A percentile compares a stretch with the other conserved stretches of the same genome.
Conservation (phyloP, 2,113 vertebrate species). For the Crotalus horridus region DNA sequence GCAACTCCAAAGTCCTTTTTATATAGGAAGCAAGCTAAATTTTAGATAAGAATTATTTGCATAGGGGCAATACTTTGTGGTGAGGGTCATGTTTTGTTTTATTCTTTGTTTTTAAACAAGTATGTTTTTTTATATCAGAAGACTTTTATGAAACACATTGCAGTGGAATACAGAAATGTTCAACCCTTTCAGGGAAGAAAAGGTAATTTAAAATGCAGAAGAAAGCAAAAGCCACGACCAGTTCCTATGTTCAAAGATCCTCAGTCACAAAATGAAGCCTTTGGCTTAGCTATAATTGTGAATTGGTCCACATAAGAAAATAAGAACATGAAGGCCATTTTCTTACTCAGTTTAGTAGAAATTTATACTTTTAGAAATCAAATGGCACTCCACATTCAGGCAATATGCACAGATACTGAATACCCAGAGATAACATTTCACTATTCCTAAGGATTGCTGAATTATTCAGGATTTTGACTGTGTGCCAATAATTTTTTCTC, state of each 20-base stretch:
- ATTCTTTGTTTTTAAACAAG: not conserved
- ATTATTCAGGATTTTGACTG: not conserved
- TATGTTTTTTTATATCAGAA: not conserved
- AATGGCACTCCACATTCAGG: not conserved
- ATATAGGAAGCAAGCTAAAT: not conserved
- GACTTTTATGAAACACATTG: not conserved
- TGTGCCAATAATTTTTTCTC: not conserved
- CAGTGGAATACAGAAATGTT: not conserved
- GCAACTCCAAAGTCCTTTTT: not conserved
- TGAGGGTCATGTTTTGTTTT: not conserved
- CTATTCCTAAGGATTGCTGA: not conserved
- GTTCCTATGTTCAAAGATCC: not conserved
- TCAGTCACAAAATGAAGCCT: not conserved
- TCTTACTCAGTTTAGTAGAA: not conserved
- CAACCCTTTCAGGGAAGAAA: not conserved
- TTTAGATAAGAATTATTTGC: not conserved
- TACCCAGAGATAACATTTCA: not conserved
- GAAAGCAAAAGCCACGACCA: not conserved
- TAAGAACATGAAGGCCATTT: constrained; percentile 4
- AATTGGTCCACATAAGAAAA: not conserved
- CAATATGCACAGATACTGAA: not conserved
- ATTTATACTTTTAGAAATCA: constrained; percentile 5
- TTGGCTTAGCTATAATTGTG: not conserved
- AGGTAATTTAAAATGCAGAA: not conserved
- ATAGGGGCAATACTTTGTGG: not conserved